Base-by-base conservation (phyloP, 2,113 vertebrate genomes). In the Corythornis cristatus region DNA sequence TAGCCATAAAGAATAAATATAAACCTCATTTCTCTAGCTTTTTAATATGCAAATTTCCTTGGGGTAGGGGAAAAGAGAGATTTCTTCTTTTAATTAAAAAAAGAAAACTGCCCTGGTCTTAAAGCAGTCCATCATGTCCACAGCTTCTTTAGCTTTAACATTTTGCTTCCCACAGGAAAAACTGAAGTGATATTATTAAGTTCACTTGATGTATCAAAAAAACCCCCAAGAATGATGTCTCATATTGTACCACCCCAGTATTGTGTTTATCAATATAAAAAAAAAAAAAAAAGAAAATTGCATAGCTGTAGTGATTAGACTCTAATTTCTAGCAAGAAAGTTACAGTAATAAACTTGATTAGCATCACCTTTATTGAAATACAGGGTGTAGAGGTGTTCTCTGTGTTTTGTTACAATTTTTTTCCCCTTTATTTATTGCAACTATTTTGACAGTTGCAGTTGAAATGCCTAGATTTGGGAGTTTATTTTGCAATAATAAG, bases 1-100 rank as follows among this genome's bases (percentile, higher is more conserved):
- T 25, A 93, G 67, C 29, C 48, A 81, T 93, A 93, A 94, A 91
- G 82, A 91, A 96, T 83, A 95, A 92, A 95, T 76, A 89, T 37
- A 91, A 96, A 94, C 31, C 74, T 84, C 13, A 76, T 88, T 95
- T 91, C 68, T 92, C 46, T 68, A 51, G 54, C 67, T 86, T 93
- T 93, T 95, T 90, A 93, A 76, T 88, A 70, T 94, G 93, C 54
- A 88, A 70, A 95, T 94, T 70, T 92, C 42, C 37, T 79, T 54
- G 31, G 25, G 61, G n/a, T 66, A 89, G 46, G 50, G 40, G 26
- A 92, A 89, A 78, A 87, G 25, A 82, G 19, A 85, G 22, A 77
- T 76, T 89, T 74, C 46, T 89, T 68, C 60, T 81, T 90, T 88
- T 72, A 72, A 79, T 75, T 85, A 82, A 78, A 88, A 93, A 2